A percentile compares a stretch with the other conserved stretches of the same genome.
These are phyloP conservation scores for Zygothrica quintamaculata DNA, from an alignment of 2,888 invertebrate genomes.

Conservation along the genomic window DNA sequence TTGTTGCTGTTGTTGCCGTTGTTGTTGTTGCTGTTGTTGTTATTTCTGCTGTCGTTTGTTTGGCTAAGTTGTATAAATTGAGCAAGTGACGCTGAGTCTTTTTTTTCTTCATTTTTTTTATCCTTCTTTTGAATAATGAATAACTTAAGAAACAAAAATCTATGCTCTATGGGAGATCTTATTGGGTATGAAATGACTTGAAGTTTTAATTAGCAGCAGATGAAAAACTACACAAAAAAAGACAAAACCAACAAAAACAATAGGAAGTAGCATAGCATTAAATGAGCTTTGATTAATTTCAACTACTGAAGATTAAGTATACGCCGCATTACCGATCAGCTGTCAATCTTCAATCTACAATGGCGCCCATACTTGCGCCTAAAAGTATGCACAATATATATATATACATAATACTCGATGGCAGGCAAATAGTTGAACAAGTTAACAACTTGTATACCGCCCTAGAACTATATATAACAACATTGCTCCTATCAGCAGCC, in stretches of 20 bases:
- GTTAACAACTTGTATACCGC: constrained; percentile 15
- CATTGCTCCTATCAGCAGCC: not conserved
- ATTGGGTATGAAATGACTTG: constrained; percentile 24
- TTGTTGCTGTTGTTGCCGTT: constrained; percentile 19
- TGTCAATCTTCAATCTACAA: too few species aligned
- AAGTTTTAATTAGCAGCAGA: constrained; percentile 51
- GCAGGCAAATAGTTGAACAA: constrained; percentile 4
- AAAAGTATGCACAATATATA: constrained; percentile 30
- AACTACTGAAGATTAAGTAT: constrained; percentile 42
- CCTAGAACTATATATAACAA: not conserved
- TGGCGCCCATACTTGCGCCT: constrained; percentile 2
- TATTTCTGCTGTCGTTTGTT: constrained; percentile 39
- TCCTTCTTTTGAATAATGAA: constrained; percentile 31
- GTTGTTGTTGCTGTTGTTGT: constrained; percentile 14
- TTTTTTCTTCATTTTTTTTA: constrained; percentile 3
- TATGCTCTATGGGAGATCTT: constrained; percentile 28
- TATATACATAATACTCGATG: constrained; percentile 6
- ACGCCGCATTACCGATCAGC: constrained; percentile 26
- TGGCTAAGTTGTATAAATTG: constrained; percentile 53
- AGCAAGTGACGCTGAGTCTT: constrained; percentile 8
- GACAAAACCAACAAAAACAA: too few species aligned
- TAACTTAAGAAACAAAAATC: constrained; percentile 32
- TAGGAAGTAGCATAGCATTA: constrained; percentile 1
- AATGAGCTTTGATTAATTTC: constrained; percentile 41
- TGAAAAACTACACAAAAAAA: too few species aligned